Conservation (phyloP, 1,140 invertebrate genomes). For the Drosophila rhopaloa region DNA sequence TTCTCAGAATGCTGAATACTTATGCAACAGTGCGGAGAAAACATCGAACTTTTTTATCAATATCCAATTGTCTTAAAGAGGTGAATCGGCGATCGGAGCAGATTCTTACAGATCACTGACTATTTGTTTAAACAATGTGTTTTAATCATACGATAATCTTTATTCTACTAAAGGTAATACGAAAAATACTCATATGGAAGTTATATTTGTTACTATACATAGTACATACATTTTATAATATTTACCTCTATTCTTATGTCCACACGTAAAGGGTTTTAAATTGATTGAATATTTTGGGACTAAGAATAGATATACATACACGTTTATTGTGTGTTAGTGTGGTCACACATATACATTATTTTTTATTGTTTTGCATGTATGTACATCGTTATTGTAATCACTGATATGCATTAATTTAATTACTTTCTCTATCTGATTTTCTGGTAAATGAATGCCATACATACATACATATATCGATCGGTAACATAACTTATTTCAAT, state of each 20-base stretch:
- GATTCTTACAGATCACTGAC: not conserved
- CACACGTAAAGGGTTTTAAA: conserved; percentile 49
- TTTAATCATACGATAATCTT: conserved; percentile 79
- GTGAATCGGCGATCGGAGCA: conserved; percentile 3
- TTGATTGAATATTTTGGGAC: conserved; percentile 35
- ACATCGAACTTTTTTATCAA: conserved; percentile 3
- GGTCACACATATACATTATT: conserved; percentile 25
- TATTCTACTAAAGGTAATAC: conserved; percentile 80
- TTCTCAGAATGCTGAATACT: conserved; percentile 10
- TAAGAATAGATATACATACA: conserved; percentile 29
- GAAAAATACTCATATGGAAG: conserved; percentile 82
- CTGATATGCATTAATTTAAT: conserved; percentile 78
- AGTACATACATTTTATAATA: conserved; percentile 65
- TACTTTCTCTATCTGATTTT: conserved; percentile 39
- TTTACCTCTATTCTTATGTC: conserved; percentile 64
- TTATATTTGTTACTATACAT: conserved; percentile 75
- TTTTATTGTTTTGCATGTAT: conserved; percentile 33
- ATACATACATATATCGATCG: conserved; percentile 19
- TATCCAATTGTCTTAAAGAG: conserved; percentile 9
- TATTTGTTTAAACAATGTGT: conserved; percentile 4
- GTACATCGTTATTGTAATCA: conserved; percentile 63
- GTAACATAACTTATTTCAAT: conserved; percentile 27
- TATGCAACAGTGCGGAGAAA: conserved; percentile 12
- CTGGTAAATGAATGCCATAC: conserved; percentile 15
- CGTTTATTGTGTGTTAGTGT: conserved; percentile 16